Evolutionary conservation across 2,113 vertebrate genomes (phyloP).

Genomic region (Centropus unirufus): DNA sequence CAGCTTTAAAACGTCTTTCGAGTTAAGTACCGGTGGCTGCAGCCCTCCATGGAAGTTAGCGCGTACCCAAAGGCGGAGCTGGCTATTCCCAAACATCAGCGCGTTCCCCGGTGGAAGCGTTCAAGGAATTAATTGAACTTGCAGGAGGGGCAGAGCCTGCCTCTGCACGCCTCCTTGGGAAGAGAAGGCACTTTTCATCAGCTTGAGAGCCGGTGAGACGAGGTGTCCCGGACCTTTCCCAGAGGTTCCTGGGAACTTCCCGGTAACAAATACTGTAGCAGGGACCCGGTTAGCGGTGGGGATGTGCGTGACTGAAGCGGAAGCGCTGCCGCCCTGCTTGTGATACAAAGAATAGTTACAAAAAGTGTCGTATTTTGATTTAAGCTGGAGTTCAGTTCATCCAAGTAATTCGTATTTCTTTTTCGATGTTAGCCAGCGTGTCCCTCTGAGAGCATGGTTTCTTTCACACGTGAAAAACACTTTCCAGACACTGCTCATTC

Average conservation of each 20-base stretch:
- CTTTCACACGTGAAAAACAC: too few species aligned
- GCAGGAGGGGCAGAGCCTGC: not conserved
- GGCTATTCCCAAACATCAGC: not conserved
- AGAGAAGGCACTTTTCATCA: not conserved
- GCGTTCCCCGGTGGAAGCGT: not conserved
- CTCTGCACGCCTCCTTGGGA: not conserved
- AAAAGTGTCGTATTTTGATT: too few species aligned
- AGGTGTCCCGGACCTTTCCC: not conserved
- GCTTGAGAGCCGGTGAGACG: not conserved
- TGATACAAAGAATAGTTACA: too few species aligned
- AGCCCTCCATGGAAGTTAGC: too few species aligned
- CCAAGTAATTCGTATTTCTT: too few species aligned
- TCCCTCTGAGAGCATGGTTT: too few species aligned
- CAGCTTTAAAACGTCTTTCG: not conserved
- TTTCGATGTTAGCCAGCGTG: too few species aligned
- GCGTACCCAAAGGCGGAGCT: not conserved
- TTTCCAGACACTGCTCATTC: too few species aligned
- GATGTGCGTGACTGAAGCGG: not conserved
- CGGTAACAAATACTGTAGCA: not conserved
- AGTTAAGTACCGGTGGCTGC: not conserved
- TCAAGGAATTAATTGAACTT: not conserved
- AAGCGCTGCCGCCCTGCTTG: not conserved
- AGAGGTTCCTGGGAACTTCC: not conserved
- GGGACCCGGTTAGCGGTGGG: not conserved
- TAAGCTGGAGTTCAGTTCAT: too few species aligned